Percentiles rank a stretch among this genome's conserved stretches.
Conservation (phyloP, 2,797 vertebrate genomes). For the Platalea minor region DNA sequence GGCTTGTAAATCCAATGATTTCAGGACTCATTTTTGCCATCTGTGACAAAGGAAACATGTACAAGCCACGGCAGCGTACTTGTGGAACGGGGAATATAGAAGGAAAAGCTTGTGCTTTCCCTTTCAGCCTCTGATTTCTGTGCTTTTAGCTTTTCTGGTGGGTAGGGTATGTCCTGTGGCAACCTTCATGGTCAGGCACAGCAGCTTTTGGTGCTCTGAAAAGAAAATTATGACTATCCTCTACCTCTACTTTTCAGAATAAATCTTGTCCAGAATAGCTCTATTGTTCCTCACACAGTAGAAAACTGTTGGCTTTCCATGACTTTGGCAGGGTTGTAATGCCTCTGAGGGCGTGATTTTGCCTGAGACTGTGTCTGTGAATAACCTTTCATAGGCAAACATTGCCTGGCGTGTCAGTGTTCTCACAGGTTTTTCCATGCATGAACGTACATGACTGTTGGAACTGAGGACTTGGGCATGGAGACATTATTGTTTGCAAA, state of each 20-base stretch:
- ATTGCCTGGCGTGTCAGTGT: neutral
- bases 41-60: neutral
- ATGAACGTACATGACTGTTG: neutral
- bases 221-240: conserved; percentile 47
- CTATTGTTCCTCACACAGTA: conserved; percentile 49
- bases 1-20: neutral
- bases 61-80: neutral
- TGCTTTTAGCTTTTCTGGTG: neutral
- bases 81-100: neutral
- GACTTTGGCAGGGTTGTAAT: conserved; percentile 37
- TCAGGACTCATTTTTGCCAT: neutral
- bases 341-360: neutral
- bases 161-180: neutral
- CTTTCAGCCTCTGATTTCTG: neutral
- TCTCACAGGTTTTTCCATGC: neutral
- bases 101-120: neutral
- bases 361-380: conserved; percentile 14
- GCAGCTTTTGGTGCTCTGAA: conserved; percentile 18
- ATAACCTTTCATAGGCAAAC: conserved; percentile 36
- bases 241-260: conserved; percentile 14
- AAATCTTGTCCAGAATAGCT: conserved; percentile 45
- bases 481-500: neutral
- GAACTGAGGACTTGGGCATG: neutral
- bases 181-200: neutral
- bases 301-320: conserved; percentile 41